Percentiles rank a stretch among this genome's conserved stretches.
Evolutionary conservation across 2,888 invertebrate species (phyloP).

Genomic region (Dicroscelio sp.): DNA sequence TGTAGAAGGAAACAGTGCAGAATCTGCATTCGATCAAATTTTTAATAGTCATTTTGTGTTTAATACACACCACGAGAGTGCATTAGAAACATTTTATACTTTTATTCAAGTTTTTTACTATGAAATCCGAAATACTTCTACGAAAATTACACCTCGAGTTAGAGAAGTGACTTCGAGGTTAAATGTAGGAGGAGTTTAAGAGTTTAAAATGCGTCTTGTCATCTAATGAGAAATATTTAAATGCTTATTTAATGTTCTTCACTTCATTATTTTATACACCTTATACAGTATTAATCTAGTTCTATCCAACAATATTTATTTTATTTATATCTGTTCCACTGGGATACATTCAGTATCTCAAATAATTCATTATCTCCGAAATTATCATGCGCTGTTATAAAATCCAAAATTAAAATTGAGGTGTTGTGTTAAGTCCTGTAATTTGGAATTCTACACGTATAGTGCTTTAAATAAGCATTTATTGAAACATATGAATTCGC

Average conservation of each 20-base stretch:
- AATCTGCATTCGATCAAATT: constrained; percentile 50
- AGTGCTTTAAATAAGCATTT: background rate
- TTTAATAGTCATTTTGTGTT: constrained; percentile 51
- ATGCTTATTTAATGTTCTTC: no score
- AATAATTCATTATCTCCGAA: background rate
- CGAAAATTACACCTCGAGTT: background rate
- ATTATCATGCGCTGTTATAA: background rate
- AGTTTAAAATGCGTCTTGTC: no score
- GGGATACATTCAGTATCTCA: background rate
- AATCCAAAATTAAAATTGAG: background rate
- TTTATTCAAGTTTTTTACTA: constrained; percentile 33
- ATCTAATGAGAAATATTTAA: no score
- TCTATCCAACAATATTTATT: background rate
- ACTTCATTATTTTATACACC: no score
- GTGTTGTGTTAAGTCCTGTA: background rate
- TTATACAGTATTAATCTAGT: background rate
- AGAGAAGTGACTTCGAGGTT: no score
- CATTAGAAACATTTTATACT: background rate
- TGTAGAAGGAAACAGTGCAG: background rate
- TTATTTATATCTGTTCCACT: background rate
- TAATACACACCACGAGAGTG: background rate
- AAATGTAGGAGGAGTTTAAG: no score
- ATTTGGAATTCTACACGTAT: background rate
- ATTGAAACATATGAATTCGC: background rate
- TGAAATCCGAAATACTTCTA: background rate